Evolutionary conservation across 2,113 vertebrate genomes (phyloP), one percentile per base, ranked within the genome.

Genomic region (Paramisgurnus dabryanus): DNA sequence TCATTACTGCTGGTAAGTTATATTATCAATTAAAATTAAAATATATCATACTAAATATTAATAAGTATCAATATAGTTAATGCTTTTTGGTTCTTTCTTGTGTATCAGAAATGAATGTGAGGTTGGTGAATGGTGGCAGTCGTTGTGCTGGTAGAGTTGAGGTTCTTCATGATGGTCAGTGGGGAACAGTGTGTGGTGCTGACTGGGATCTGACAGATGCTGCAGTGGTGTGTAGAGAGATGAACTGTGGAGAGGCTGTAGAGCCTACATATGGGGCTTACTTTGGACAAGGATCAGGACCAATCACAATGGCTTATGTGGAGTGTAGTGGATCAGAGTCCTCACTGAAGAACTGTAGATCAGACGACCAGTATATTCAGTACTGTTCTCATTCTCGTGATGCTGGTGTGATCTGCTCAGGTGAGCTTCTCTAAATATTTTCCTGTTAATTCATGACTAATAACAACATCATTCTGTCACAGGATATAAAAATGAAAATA

Each of bases 361-460:
- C 10, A 18, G 3, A 4, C 17, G 47, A 17, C 0, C 27, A 4
- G 47, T 11, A 2, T 6, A 40, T 8, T n/a, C 5, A 3, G 10
- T 4, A 2, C 2, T 68, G 55, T 55, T 39, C 27, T 63, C 80
- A 68, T 53, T 9, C 6, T 40, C 9, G 63, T 12, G 64, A 81
- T 68, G 80, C 66, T 55, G 80, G 65, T 58, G 72, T 81, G 10
- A 76, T 76, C 15, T 86, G 85, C 39, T 82, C 79, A 78, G 8
- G 60, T 68, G 3, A 49, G 3, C 45, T 27, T 6, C 67, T 67
- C 15, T 2, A 2, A 34, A 2, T 34, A 34, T 81, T 72, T 2
- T 34, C 3, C 3, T 34, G 27, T 34, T 34, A 0, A 34, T 27
- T 2, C 1, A 34, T 34, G 1, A 2, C 1, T 1, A 34, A 34